phyloP scores from a whole-genome alignment of 2,797 vertebrate species.

The Eupleurogrammus muticus region DNA sequence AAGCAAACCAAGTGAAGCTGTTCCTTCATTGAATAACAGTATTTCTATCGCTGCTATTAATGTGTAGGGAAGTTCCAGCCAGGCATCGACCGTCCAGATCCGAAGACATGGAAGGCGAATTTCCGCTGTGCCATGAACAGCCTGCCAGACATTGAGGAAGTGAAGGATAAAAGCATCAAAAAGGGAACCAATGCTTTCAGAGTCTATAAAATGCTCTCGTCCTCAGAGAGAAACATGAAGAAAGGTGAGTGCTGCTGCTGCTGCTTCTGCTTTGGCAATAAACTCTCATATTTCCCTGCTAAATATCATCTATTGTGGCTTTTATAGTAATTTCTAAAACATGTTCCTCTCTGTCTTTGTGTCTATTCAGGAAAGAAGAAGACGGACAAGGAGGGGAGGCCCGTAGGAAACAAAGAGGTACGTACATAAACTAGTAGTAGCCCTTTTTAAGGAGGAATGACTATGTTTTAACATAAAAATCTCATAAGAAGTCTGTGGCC shows the following conservation, averaged over 20 bases:
- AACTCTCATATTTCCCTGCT: too few species aligned
- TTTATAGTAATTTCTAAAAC: neutral
- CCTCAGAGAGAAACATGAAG: slow-evolving; percentile 90
- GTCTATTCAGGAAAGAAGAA: slow-evolving; percentile 92
- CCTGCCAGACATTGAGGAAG: slow-evolving; percentile 98
- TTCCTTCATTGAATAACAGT: neutral
- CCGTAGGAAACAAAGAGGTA: slow-evolving; percentile 77
- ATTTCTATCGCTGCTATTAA: neutral
- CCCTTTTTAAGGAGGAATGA: neutral
- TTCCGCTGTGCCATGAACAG: slow-evolving; percentile 99
- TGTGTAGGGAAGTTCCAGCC: slow-evolving; percentile 91
- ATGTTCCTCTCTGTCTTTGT: slow-evolving; percentile 8
- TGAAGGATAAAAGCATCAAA: slow-evolving; percentile 99
- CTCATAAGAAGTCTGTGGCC: neutral
- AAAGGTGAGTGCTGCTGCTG: slow-evolving; percentile 85
- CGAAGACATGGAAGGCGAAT: slow-evolving; percentile 99
- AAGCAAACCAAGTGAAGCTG: too few species aligned
- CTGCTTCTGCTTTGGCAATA: neutral
- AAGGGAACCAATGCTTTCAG: slow-evolving; percentile 98
- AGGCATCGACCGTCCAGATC: slow-evolving; percentile 93
- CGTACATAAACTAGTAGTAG: slow-evolving; percentile 64
- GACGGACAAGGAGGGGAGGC: slow-evolving; percentile 90
- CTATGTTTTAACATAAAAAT: neutral
- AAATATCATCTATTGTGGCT: neutral
- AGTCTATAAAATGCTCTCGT: slow-evolving; percentile 95